Percentiles rank a stretch among this genome's conserved stretches.
Conservation (phyloP, 2,888 invertebrate species). For the Ophioninae sp. region DNA sequence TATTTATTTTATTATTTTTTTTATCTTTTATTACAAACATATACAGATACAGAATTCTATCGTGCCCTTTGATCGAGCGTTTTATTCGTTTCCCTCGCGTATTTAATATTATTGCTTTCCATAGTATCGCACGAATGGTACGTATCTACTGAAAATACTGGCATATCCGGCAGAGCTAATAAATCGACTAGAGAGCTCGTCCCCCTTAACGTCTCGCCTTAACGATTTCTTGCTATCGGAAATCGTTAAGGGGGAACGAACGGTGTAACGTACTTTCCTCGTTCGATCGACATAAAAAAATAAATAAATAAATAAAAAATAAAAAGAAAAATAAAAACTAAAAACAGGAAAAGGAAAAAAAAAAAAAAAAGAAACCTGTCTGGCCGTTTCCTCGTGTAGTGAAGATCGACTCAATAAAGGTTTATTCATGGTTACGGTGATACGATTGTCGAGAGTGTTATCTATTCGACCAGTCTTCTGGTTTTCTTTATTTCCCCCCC, state of each 20-base stretch:
- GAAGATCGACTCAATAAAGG: constrained; percentile 57
- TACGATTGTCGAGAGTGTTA: constrained; percentile 56
- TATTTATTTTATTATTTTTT: too few species aligned
- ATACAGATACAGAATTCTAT: neutral
- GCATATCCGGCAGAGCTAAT: constrained; percentile 41
- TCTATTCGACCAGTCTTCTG: constrained; percentile 57
- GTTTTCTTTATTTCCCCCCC: neutral
- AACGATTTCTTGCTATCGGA: too few species aligned
- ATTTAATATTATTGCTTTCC: constrained; percentile 23
- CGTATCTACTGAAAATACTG: too few species aligned
- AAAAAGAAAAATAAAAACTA: too few species aligned
- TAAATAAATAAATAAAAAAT: too few species aligned
- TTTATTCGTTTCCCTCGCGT: constrained; percentile 29
- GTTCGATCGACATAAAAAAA: too few species aligned
- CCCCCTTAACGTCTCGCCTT: too few species aligned
- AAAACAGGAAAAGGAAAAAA: constrained; percentile 10
- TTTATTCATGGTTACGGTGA: constrained; percentile 58
- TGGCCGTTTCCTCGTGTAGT: constrained; percentile 49
- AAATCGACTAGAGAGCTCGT: constrained; percentile 55
- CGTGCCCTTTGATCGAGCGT: constrained; percentile 29
- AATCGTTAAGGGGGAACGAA: constrained; percentile 39
- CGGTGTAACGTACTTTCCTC: constrained; percentile 23
- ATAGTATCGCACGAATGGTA: neutral
- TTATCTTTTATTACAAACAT: too few species aligned
- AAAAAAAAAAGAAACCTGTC: constrained; percentile 47